Evolutionary conservation across 2,797 vertebrate species (phyloP), one percentile per base, ranked within the genome.

Genomic region (Mormyrus proboscirostris): DNA sequence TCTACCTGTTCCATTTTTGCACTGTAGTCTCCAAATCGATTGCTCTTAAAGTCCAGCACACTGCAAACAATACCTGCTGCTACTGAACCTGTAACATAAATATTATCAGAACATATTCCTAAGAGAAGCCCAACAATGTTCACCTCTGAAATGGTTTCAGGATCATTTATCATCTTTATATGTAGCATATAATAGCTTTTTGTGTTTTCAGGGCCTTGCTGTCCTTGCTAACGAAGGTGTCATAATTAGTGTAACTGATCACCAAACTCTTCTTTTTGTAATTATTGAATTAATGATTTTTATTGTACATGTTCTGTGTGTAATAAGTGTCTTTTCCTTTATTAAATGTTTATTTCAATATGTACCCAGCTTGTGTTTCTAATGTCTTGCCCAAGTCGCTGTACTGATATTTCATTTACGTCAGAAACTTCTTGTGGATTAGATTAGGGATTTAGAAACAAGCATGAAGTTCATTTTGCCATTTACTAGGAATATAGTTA

Each of bases 271-370:
- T 47, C 79, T 65, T 86, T 85, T 47, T 89, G 55, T 49, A 84
- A 47, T 82, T 82, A 82, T 82, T 44, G 38, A 82, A 44, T 47
- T 82, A 47, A 47, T 88, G 88, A 76, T 38, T 88, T 88, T 82
- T 57, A 79, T 82, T 88, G 88, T 84, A 84, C 57, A 73, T 44
- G 44, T 89, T 89, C 49, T 85, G 33, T 89, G 88, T 86, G 86
- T 89, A 55, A 89, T 49, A 50, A 29, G 79, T 83, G 79, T 89
- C 25, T 89, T 16, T 86, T 62, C 44, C 85, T 29, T 88, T 79
- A 89, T 89, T 89, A 89, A 89, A 89, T 49, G 65, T 53, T 86
- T 87, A 76, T 55, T 53, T 65, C 62, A 79, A 25, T 55, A 57
- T 86, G 83, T 49, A 87, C 51, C 47, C 47, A 55, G 50, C 49